Base-by-base conservation (phyloP, 2,888 invertebrate species). In the Cinara cedri region DNA sequence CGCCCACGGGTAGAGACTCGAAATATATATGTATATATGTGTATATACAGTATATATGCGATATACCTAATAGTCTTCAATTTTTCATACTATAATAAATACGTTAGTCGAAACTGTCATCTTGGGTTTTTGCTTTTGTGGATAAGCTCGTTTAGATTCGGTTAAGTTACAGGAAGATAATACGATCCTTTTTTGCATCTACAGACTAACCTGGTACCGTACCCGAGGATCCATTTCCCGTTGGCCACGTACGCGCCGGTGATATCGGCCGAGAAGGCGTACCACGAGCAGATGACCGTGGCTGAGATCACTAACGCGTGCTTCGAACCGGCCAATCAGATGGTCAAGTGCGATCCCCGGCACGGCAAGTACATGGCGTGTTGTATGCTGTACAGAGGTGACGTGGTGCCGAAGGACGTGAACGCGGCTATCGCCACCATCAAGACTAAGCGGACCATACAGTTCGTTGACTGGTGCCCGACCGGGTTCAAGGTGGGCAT, bases 171-270 rank as follows among this genome's bases (percentile, higher is more conserved):
- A n/a, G n/a, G n/a, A n/a, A n/a, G n/a, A n/a, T n/a, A n/a, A n/a
- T n/a, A n/a, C n/a, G n/a, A n/a, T n/a, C n/a, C 16, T 34, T 9
- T 62, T n/a, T 42, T 6, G 16, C 9, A 9, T n/a, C 10, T 72
- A 11, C 89, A 90, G 84, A 89, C 89, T 75, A 88, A 88, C 83
- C 84, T 88, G 83, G 88, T 89, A n/a, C 90, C 90, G 19, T 90
- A 90, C 83, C 90, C 90, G 1, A 87, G 90, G 72, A 90, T 90
- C 83, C 90, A 90, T 81, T 90, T 90, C 84, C 90, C 90, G 0
- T 84, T 90, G 81, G 86, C 85, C 83, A 86, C 90, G 4, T 89
- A 89, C 84, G 88, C 89, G 10, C 89, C 89, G 1, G 87, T 89
- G 82, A 87, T 88, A 81, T 87, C 88, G 11, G 87, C 88, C n/a